Conservation (phyloP, 2,113 vertebrate species). For the Martes martes region DNA sequence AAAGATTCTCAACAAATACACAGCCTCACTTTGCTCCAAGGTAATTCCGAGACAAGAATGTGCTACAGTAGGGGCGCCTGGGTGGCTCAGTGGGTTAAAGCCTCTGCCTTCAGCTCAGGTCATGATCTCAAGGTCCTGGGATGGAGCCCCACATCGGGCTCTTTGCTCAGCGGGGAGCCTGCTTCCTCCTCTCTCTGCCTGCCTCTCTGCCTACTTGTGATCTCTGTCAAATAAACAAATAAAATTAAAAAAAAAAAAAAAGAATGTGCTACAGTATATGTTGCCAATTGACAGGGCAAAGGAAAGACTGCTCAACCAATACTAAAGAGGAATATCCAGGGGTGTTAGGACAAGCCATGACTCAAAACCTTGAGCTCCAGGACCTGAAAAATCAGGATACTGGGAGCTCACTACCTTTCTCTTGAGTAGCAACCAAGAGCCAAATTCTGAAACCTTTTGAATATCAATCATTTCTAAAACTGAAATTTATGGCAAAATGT, state of each 20-base stretch:
- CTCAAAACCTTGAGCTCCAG: neutral
- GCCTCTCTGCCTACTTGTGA: too few species aligned
- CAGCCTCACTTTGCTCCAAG: neutral
- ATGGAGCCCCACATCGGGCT: too few species aligned
- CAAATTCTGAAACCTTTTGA: neutral
- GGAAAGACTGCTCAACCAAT: neutral
- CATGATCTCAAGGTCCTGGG: too few species aligned
- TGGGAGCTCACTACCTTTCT: neutral
- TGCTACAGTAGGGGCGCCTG: neutral
- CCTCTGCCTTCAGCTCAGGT: too few species aligned
- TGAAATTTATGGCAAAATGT: neutral
- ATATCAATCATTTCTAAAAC: neutral
- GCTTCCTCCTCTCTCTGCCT: too few species aligned
- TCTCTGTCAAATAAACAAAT: too few species aligned
- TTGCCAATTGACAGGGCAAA: neutral
- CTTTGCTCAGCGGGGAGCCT: too few species aligned
- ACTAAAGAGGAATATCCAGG: neutral
- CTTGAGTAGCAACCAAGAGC: neutral
- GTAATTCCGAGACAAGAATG: neutral
- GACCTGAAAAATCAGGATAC: neutral
- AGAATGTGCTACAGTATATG: neutral
- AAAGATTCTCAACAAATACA: neutral
- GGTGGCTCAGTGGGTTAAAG: too few species aligned
- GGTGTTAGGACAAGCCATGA: neutral
- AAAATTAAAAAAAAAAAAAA: neutral